Percentiles rank a stretch among this genome's conserved stretches.
Conservation (phyloP, 1,140 invertebrate genomes). For the Diplogasteroides magnus region DNA sequence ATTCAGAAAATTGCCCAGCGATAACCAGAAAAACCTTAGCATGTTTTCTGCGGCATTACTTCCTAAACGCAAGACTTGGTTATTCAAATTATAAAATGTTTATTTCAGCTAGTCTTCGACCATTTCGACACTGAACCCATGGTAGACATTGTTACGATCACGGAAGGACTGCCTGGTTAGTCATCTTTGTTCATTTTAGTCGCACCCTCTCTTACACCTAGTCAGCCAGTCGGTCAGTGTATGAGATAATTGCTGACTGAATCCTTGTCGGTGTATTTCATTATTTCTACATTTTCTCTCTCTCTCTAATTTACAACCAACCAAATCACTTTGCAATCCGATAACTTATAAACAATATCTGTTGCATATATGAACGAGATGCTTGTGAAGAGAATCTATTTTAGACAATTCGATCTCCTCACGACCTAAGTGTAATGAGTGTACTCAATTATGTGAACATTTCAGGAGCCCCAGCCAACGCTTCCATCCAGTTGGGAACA, state of each 20-base stretch:
- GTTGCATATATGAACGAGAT: too few species aligned
- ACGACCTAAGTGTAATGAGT: too few species aligned
- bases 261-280: neutral
- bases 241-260: neutral
- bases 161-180: slow-evolving; percentile 87
- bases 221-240: neutral
- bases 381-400: too few species aligned
- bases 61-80: too few species aligned
- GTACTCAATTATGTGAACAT: too few species aligned
- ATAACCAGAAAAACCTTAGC: too few species aligned
- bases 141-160: slow-evolving; percentile 88
- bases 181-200: too few species aligned
- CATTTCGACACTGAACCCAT: slow-evolving; percentile 94
- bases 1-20: too few species aligned
- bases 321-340: neutral
- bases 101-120: slow-evolving; percentile 70
- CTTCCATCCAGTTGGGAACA: too few species aligned
- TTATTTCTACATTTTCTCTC: neutral
- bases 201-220: slow-evolving; percentile 62
- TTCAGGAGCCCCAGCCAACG: too few species aligned
- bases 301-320: neutral
- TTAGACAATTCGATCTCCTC: too few species aligned
- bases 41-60: too few species aligned
- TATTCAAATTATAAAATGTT: neutral
- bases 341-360: slow-evolving; percentile 65